Percentiles rank a stretch among this genome's conserved stretches.
phyloP scores from a whole-genome alignment of 2,113 vertebrate genomes.

The Tautogolabrus adspersus region DNA sequence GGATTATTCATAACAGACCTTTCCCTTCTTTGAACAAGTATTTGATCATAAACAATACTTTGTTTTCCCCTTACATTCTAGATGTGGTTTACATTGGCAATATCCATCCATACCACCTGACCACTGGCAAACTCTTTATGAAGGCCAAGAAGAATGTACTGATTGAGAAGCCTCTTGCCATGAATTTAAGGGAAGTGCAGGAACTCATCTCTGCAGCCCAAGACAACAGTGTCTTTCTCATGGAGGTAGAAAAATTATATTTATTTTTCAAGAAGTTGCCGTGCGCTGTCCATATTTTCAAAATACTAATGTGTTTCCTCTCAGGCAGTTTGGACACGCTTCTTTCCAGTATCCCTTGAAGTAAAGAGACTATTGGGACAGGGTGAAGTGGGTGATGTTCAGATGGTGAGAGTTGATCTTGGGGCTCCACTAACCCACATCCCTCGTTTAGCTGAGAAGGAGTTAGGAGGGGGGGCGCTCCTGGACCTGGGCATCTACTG shows the following conservation, averaged over 20 bases:
- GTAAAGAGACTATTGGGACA: conserved; percentile 16
- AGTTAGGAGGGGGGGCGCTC: conserved; percentile 31
- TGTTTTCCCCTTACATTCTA: background rate
- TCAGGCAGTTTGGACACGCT: conserved; percentile 34
- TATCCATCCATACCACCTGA: conserved; percentile 22
- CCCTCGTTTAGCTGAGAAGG: conserved; percentile 14
- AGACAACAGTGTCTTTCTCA: conserved; percentile 22
- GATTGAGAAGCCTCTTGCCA: conserved; percentile 29
- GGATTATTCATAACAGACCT: too few species aligned
- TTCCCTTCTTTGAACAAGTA: too few species aligned
- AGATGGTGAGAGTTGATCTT: conserved; percentile 30
- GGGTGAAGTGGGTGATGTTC: conserved; percentile 31
- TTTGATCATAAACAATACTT: too few species aligned
- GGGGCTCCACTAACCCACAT: conserved; percentile 14
- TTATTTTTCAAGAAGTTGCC: background rate
- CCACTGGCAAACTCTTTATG: conserved; percentile 25
- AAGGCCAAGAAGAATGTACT: conserved; percentile 25
- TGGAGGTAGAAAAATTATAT: conserved; percentile 9
- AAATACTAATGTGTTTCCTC: background rate
- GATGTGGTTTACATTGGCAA: conserved; percentile 25
- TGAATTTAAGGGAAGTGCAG: conserved; percentile 29
- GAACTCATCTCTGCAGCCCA: conserved; percentile 21
- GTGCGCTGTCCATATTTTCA: background rate
- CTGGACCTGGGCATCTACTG: conserved; percentile 24
- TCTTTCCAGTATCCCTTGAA: conserved; percentile 16